Base-by-base conservation (phyloP, 2,888 invertebrate genomes). In the Scaptomyza caliginosa region DNA sequence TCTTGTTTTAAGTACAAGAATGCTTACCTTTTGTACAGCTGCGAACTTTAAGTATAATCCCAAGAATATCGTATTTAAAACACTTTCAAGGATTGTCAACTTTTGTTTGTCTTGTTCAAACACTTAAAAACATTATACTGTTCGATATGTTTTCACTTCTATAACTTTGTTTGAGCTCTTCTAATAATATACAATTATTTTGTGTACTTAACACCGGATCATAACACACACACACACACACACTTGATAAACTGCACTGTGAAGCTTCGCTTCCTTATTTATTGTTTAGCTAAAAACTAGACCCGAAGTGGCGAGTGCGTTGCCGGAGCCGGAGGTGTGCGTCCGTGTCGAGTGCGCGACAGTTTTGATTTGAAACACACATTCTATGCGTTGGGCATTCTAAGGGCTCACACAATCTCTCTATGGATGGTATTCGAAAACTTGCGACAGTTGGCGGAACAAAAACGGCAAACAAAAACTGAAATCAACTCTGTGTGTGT, bases 331-430 rank as follows among this genome's bases (percentile, higher is more conserved):
- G 75, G 63, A 78, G 63, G 63, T 82, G 63, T 82, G 80, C 83
- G 83, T 84, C 88, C 83, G 83, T 84, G 70, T 86, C 81, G 83
- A 73, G 84, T 86, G 83, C 83, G 86, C 83, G 83, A 86, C 83
- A 88, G 69, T 84, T 84, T 88, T 66, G 83, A 88, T 84, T 84
- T 84, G 86, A 84, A 88, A 73, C 76, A 66, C 73, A 70, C 39
- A 56, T 46, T 50, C 66, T 52, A 39, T 51, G 45, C 66, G 42
- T 28, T 51, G 45, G 49, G n/a, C 63, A 32, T 32, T 32, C 32
- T 50, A 46, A 66, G 76, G 72, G 59, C 59, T 59, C 70, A 64
- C 59, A 65, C 71, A 70, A 64, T 71, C 74, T 54, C 74, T 54
- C 74, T 57, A 69, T 74, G 68, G 67, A 58, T 54, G 58, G 59